These are phyloP conservation scores for Balaenoptera acutorostrata DNA, from an alignment of 2,113 vertebrate genomes.

Conservation along the genomic window DNA sequence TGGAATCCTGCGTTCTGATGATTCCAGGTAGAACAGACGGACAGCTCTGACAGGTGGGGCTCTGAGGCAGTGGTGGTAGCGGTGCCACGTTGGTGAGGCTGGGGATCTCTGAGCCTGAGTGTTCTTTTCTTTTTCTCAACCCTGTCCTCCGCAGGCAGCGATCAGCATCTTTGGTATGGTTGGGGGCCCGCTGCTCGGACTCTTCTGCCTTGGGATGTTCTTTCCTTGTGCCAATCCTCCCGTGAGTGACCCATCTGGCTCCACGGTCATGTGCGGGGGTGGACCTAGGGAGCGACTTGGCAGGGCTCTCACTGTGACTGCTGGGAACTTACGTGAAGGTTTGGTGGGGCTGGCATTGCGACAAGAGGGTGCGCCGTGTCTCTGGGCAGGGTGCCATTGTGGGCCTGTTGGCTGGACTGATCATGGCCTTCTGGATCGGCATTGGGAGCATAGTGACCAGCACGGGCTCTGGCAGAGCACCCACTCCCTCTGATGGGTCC, in stretches of 20 bases:
- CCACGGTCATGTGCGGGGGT: accelerated
- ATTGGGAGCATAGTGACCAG: constrained; percentile 85
- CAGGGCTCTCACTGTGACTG: background rate
- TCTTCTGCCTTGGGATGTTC: constrained; percentile 97
- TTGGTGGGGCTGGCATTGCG: background rate
- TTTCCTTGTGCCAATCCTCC: constrained; percentile 93
- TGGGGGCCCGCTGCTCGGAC: constrained; percentile 92
- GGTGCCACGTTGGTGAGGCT: background rate
- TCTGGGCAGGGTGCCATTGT: constrained; percentile 85
- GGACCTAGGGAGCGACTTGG: accelerated
- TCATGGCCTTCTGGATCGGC: constrained; percentile 96
- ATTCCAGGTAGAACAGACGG: background rate
- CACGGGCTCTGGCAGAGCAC: background rate
- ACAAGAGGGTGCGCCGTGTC: background rate
- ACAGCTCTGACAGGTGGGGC: background rate
- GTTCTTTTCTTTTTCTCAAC: background rate
- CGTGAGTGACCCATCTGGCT: constrained; percentile 81
- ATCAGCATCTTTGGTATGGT: constrained; percentile 98
- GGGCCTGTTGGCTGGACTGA: constrained; percentile 87
- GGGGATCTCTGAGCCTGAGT: background rate
- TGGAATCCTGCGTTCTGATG: background rate
- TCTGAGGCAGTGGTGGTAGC: background rate
- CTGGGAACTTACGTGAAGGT: background rate
- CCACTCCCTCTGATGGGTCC: background rate
- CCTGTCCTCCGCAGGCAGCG: constrained; percentile 83